Conservation (phyloP, 2,113 vertebrate genomes). For the Anolis carolinensis region DNA sequence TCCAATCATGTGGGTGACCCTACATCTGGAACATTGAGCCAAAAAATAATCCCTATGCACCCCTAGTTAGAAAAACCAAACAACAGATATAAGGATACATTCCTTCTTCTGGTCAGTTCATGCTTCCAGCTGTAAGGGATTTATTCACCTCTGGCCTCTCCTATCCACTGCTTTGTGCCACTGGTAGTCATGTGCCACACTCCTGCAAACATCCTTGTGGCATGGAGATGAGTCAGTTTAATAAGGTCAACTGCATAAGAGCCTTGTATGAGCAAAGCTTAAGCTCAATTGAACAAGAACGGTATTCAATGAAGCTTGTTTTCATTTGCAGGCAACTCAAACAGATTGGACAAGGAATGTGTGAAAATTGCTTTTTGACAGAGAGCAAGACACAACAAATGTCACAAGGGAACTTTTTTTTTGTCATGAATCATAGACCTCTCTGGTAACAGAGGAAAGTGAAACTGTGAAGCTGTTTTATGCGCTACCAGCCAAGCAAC, state of each 20-base stretch:
- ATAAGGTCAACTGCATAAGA: neutral
- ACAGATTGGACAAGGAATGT: slow-evolving; percentile 17
- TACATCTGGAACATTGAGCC: no score
- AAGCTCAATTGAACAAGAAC: neutral
- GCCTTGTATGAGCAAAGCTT: neutral
- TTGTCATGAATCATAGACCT: slow-evolving; percentile 30
- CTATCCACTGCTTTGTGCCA: slow-evolving; percentile 3
- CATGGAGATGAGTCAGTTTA: neutral
- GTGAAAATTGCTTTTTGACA: slow-evolving; percentile 30
- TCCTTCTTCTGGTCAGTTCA: neutral
- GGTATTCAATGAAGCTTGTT: slow-evolving; percentile 4
- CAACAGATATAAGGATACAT: neutral
- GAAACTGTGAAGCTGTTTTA: slow-evolving; percentile 10
- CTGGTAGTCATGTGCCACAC: neutral
- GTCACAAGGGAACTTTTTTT: slow-evolving; percentile 10
- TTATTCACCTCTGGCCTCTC: neutral
- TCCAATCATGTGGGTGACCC: neutral
- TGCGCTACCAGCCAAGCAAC: slow-evolving; percentile 8
- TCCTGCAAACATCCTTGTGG: neutral
- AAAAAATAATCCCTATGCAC: neutral
- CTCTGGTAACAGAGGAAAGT: neutral
- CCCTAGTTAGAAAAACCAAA: neutral
- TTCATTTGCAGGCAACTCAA: slow-evolving; percentile 13
- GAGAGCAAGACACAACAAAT: neutral
- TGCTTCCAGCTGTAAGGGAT: neutral